Evolutionary conservation across 2,113 vertebrate species (phyloP).

Genomic region (Sorex araneus): DNA sequence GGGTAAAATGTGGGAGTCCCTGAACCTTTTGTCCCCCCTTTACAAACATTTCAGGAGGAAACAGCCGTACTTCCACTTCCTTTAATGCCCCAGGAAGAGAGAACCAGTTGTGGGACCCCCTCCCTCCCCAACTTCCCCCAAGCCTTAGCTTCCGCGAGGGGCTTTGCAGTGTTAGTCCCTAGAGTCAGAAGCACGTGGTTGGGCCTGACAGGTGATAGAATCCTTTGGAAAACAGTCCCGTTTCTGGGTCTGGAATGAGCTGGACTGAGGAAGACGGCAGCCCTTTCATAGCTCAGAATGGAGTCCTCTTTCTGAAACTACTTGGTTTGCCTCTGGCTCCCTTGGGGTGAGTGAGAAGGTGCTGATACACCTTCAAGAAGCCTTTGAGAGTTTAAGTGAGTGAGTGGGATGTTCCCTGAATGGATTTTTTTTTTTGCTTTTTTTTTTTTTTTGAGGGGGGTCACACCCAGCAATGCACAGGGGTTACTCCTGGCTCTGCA

Average conservation of each 20-base stretch:
- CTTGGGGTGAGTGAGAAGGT: no score
- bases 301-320: not conserved
- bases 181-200: not conserved
- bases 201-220: not conserved
- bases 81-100: not conserved
- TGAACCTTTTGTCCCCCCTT: not conserved
- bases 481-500: no score
- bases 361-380: not conserved
- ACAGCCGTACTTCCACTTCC: not conserved
- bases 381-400: conserved; percentile 39
- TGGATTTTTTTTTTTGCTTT: no score
- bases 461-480: no score
- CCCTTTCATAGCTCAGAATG: not conserved
- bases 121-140: not conserved
- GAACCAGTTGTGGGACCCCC: not conserved
- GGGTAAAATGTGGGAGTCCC: not conserved
- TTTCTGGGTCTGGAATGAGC: conserved; percentile 1
- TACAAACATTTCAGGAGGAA: not conserved
- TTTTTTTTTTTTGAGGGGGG: no score
- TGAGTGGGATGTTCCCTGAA: not conserved
- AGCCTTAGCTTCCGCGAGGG: not conserved
- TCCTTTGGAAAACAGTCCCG: not conserved
- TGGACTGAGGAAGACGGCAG: not conserved
- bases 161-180: not conserved
- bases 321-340: conserved; percentile 24